Percentiles rank a stretch among this genome's conserved stretches.
Conservation (phyloP, 2,888 invertebrate genomes). For the Agonopterix heracliana region DNA sequence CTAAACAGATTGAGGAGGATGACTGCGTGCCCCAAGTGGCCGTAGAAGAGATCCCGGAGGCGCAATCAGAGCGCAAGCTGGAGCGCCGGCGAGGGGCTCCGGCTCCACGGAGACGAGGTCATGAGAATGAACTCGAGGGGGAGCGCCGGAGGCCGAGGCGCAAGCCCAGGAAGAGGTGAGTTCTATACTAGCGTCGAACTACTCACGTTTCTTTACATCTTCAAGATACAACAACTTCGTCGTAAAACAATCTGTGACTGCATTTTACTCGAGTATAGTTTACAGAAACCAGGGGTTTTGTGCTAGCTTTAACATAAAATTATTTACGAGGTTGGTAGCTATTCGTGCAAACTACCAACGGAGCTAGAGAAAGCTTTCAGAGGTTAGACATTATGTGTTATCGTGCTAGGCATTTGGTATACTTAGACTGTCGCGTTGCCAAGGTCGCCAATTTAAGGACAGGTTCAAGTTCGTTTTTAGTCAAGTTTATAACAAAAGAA, state of each 20-base stretch:
- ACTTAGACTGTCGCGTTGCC: too few species aligned
- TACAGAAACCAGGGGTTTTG: too few species aligned
- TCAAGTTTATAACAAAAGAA: too few species aligned
- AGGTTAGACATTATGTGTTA: too few species aligned
- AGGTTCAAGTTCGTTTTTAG: too few species aligned
- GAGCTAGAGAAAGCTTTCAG: too few species aligned
- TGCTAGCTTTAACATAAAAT: too few species aligned
- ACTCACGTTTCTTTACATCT: neutral
- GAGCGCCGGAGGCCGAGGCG: conserved; percentile 55
- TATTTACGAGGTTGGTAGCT: too few species aligned
- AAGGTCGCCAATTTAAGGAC: too few species aligned
- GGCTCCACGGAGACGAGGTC: conserved; percentile 54
- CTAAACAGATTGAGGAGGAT: conserved; percentile 59
- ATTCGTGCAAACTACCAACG: too few species aligned
- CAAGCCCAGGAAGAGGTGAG: conserved; percentile 50
- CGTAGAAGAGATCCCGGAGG: conserved; percentile 42
- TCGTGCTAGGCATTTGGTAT: too few species aligned
- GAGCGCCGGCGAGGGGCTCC: conserved; percentile 44
- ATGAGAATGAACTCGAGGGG: conserved; percentile 55
- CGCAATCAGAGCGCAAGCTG: conserved; percentile 49
- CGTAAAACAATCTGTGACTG: neutral
- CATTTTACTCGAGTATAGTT: neutral
- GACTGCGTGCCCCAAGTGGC: conserved; percentile 55
- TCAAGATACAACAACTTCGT: neutral
- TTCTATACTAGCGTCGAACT: conserved; percentile 3